Evolutionary conservation across 1,140 invertebrate genomes (phyloP).

Genomic region (Bombus sylvicola): DNA sequence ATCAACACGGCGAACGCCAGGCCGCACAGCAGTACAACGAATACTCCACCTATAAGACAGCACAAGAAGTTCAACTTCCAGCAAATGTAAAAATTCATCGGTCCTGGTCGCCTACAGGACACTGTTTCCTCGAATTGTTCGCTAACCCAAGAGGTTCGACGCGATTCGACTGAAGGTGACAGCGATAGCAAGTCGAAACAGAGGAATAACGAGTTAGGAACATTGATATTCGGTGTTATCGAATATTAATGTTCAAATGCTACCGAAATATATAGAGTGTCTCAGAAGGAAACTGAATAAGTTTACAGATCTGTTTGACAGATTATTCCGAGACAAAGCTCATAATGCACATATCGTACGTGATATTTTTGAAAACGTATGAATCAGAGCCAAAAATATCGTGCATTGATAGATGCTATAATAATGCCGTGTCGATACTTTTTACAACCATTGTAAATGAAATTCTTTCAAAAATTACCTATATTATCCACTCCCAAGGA

Average conservation of each 20-base stretch:
- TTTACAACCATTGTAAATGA: not conserved
- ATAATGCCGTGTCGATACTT: too few relatives aligned
- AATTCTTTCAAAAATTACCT: conserved; percentile 77
- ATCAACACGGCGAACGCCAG: conserved; percentile 89
- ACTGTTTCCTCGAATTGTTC: not conserved
- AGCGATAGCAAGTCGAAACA: not conserved
- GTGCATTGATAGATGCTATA: too few relatives aligned
- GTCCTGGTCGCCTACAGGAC: not conserved
- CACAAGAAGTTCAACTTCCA: not conserved
- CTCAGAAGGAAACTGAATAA: not conserved
- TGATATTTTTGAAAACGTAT: too few relatives aligned
- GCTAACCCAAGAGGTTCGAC: not conserved
- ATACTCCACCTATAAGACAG: conserved; percentile 89
- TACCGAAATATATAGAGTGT: not conserved
- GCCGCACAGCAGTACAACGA: conserved; percentile 93
- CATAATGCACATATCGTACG: too few relatives aligned
- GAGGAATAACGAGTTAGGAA: not conserved
- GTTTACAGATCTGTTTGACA: too few relatives aligned
- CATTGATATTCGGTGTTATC: not conserved
- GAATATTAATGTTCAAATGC: not conserved
- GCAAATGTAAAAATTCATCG: conserved; percentile 43
- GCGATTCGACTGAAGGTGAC: not conserved
- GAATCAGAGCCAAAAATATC: too few relatives aligned
- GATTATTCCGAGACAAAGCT: too few relatives aligned
- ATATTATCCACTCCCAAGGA: conserved; percentile 95